Evolutionary conservation across 2,888 invertebrate species (phyloP).

Genomic region (Barypeithes pellucidus): DNA sequence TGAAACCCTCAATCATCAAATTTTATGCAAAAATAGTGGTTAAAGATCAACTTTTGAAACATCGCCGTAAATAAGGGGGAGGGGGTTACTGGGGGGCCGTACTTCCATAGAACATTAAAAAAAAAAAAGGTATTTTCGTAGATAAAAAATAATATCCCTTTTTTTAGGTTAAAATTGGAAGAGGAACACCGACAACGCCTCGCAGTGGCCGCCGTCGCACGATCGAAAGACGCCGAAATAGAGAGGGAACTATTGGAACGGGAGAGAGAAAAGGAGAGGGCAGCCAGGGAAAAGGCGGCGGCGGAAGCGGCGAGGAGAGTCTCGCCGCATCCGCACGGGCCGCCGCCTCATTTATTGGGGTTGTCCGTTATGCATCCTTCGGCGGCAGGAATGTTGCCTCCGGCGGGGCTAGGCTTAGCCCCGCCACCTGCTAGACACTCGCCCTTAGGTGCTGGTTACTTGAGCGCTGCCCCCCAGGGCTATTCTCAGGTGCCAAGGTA

Average conservation of each 20-base stretch:
- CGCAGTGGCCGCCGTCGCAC: slow-evolving; percentile 57
- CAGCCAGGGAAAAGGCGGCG: slow-evolving; percentile 70
- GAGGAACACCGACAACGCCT: slow-evolving; percentile 79
- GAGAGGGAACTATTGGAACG: slow-evolving; percentile 73
- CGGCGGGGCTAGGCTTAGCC: slow-evolving; percentile 60
- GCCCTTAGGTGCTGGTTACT: slow-evolving; percentile 57
- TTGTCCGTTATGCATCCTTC: slow-evolving; percentile 66
- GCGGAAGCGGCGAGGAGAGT: slow-evolving; percentile 48
- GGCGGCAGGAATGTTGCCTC: slow-evolving; percentile 65
- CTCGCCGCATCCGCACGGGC: slow-evolving; percentile 68
- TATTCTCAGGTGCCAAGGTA: slow-evolving; percentile 70
- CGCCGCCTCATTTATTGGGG: slow-evolving; percentile 63
- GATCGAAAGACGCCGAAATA: slow-evolving; percentile 73
- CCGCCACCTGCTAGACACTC: slow-evolving; percentile 67
- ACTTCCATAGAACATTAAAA: too few species aligned
- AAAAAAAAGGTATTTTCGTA: too few species aligned
- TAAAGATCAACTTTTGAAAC: too few species aligned
- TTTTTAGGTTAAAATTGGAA: slow-evolving; percentile 75
- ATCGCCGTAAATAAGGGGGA: too few species aligned
- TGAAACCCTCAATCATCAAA: too few species aligned
- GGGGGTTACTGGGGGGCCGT: too few species aligned
- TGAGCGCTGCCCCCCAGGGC: slow-evolving; percentile 54
- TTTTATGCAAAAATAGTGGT: too few species aligned
- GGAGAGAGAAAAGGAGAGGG: slow-evolving; percentile 74
- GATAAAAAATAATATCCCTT: too few species aligned